Conservation (phyloP, 2,888 invertebrate genomes). For the Drosophila prostipennis region DNA sequence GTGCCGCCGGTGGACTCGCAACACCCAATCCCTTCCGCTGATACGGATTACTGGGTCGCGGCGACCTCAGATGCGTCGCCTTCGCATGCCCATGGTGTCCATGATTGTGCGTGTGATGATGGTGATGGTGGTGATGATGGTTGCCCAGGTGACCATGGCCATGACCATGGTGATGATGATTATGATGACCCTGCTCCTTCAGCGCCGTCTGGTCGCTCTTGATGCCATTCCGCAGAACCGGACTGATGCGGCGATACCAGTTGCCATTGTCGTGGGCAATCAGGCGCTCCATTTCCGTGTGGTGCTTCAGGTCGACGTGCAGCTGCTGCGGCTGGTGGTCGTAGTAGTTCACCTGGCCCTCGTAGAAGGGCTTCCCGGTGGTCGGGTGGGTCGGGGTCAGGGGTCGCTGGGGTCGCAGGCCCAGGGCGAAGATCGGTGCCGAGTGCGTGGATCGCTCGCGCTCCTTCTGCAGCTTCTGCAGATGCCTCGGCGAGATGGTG, state of each 20-base stretch:
- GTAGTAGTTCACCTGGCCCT: slow-evolving; percentile 82
- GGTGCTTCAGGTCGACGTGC: slow-evolving; percentile 45
- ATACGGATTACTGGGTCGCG: slow-evolving; percentile 19
- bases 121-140: slow-evolving; percentile 36
- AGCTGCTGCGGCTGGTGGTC: slow-evolving; percentile 57
- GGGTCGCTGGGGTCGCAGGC: slow-evolving; percentile 43
- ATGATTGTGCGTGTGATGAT: slow-evolving; percentile 5
- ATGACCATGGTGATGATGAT: slow-evolving; percentile 28
- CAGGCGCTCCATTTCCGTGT: slow-evolving; percentile 61
- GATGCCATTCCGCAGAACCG: slow-evolving; percentile 72
- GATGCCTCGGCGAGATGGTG: slow-evolving; percentile 24
- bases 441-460: slow-evolving; percentile 27
- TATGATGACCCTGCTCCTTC: slow-evolving; percentile 29
- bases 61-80: not conserved
- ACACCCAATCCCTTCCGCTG: slow-evolving; percentile 13
- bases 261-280: slow-evolving; percentile 69
- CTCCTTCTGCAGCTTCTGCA: slow-evolving; percentile 38
- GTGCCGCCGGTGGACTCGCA: not conserved
- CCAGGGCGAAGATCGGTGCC: slow-evolving; percentile 55
- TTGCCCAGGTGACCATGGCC: slow-evolving; percentile 35
- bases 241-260: slow-evolving; percentile 78
- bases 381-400: not conserved
- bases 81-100: slow-evolving; percentile 10
- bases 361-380: slow-evolving; percentile 77
- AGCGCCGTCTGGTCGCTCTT: slow-evolving; percentile 44